Conservation (phyloP, 2,888 invertebrate species). For the Chouioia cunea region DNA sequence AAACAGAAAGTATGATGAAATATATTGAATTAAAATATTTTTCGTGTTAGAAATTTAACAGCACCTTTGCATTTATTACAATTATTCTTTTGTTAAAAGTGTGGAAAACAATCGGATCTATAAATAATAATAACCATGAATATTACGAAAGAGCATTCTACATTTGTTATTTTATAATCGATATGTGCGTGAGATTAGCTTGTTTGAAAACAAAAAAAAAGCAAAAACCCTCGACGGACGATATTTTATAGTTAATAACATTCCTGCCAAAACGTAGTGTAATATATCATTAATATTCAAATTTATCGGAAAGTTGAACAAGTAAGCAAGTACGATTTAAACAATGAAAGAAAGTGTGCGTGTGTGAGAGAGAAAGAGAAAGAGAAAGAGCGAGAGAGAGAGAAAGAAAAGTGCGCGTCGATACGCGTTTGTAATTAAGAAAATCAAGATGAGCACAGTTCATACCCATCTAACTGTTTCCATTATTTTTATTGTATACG, state of each 20-base stretch:
- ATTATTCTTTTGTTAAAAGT: constrained; percentile 28
- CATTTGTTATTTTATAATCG: constrained; percentile 34
- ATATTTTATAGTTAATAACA: constrained; percentile 60
- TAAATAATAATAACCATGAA: not conserved
- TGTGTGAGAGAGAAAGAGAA: not conserved
- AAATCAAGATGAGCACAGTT: constrained; percentile 31
- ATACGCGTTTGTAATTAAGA: constrained; percentile 30
- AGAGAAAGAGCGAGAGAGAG: not conserved
- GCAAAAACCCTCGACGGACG: constrained; percentile 28
- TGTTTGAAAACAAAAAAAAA: constrained; percentile 10
- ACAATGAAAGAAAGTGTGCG: not conserved
- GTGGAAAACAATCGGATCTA: constrained; percentile 39
- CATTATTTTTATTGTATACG: constrained; percentile 40
- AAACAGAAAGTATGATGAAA: constrained; percentile 37
- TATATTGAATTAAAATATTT: constrained; percentile 44
- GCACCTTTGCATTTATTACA: constrained; percentile 32
- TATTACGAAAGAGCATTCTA: constrained; percentile 16
- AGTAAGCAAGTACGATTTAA: not conserved
- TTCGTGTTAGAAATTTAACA: constrained; percentile 40
- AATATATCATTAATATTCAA: constrained; percentile 58
- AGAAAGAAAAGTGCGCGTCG: constrained; percentile 23
- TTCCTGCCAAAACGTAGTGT: constrained; percentile 67
- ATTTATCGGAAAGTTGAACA: constrained; percentile 57
- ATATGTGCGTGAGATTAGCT: constrained; percentile 20
- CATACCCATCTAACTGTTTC: constrained; percentile 37